Evolutionary conservation across 2,797 vertebrate genomes (phyloP), one percentile per base, ranked within the genome.

Genomic region (Phalloptychus januarius): DNA sequence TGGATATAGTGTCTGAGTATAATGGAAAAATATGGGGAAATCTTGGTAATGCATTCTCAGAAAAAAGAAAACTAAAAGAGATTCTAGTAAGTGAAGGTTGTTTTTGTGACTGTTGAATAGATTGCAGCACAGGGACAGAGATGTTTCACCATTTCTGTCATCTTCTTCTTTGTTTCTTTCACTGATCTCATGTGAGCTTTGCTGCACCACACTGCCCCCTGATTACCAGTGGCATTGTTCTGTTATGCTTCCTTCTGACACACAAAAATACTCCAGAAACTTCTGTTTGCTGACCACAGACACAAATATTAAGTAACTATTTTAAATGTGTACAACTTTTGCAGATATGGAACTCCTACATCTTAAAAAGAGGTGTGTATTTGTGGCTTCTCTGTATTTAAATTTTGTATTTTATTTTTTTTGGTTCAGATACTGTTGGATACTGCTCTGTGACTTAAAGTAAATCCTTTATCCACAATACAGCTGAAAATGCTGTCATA

Each of bases 401-500:
- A 75, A 50, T 5, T n/a, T n/a, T 38, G 13, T 48, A 61, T 50
- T 79, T n/a, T n/a, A n/a, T n/a, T 83, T 74, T 28, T 52, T 85
- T 70, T 28, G 81, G n/a, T 81, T 82, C 5, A 67, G 23, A 83
- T 72, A 72, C 11, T 83, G 78, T 50, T 70, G 15, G 33, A 74
- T 70, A 50, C n/a, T 80, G 74, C 52, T 50, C 76, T 75, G 58
- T 85, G 70, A 82, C 25, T 85, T 80, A 18, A 86, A 80, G 77
- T 72, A 33, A 83, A 80, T 63, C 36, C 56, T 79, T 42, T 67
- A 79, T 84, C 75, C 75, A 84, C 65, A 86, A 79, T 83, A 75
- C 81, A 88, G 76, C 75, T 84, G 80, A 82, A 89, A 85, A 88
- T 86, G 85, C 79, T 85, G 80, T 89, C 85, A 89, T 86, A 88